A percentile compares a stretch with the other conserved stretches of the same genome.
Conservation (phyloP, 2,113 vertebrate genomes). For the Leptodactylus fuscus region DNA sequence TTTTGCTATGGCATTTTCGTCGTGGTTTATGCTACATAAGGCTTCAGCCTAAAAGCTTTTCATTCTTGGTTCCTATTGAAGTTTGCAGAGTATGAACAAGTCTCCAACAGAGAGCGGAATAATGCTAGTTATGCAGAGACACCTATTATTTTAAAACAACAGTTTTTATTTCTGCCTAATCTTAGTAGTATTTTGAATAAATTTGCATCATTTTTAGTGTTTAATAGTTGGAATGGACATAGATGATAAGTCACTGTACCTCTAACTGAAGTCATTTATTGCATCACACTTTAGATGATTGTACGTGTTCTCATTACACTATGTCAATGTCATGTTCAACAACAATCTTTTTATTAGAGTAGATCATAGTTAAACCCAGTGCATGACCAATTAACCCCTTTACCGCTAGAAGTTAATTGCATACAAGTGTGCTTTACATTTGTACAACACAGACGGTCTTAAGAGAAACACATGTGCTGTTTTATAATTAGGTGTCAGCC, state of each 20-base stretch:
- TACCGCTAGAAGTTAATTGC: neutral
- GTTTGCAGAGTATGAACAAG: neutral
- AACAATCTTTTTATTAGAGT: conserved; percentile 15
- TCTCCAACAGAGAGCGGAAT: neutral
- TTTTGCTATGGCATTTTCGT: too few relatives aligned
- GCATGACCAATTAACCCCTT: conserved; percentile 35
- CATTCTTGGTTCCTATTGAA: neutral
- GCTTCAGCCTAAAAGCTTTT: too few relatives aligned
- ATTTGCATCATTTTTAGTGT: neutral
- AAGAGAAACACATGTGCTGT: conserved; percentile 44
- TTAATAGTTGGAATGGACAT: neutral
- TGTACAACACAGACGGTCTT: conserved; percentile 21
- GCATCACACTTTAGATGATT: neutral
- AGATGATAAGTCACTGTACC: neutral
- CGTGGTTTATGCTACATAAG: too few relatives aligned
- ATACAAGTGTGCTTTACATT: conserved; percentile 36
- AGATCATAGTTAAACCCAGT: neutral
- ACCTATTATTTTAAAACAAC: too few relatives aligned
- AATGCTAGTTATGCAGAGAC: neutral
- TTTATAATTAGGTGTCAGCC: conserved; percentile 54
- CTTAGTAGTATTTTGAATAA: too few relatives aligned
- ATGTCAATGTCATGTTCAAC: neutral
- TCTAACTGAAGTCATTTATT: neutral
- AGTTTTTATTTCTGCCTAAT: too few relatives aligned
- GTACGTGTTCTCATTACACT: neutral